A percentile compares a stretch with the other conserved stretches of the same genome.
These are phyloP conservation scores for Eristalis tenax DNA, from an alignment of 2,888 invertebrate species.

Conservation along the genomic window DNA sequence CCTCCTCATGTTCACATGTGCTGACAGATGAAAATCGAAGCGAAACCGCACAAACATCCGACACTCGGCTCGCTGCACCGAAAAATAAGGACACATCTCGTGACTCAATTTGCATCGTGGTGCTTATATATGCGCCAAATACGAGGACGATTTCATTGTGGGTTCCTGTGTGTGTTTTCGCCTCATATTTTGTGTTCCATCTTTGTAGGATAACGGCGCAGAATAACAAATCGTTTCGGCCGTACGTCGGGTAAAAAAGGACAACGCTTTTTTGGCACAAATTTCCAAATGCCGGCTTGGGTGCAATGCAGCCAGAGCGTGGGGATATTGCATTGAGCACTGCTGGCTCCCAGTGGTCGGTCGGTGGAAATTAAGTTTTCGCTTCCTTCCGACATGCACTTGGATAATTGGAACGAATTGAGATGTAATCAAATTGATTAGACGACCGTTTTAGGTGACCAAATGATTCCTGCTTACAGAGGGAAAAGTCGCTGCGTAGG, in stretches of 20 bases:
- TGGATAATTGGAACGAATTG: background rate
- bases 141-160: background rate
- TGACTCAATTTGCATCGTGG: background rate
- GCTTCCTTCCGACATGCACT: background rate
- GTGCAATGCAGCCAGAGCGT: background rate
- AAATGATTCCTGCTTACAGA: too few relatives aligned
- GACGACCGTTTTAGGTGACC: background rate
- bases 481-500: background rate
- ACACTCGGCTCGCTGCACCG: background rate
- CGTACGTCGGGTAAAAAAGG: background rate
- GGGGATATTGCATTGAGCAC: background rate
- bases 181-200: background rate
- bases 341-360: background rate
- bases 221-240: background rate
- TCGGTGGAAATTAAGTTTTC: background rate
- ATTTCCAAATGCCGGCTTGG: background rate
- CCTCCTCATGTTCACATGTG: background rate
- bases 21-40: background rate
- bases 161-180: background rate
- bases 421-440: slow-evolving; percentile 1
- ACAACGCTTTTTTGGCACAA: background rate
- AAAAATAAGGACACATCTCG: background rate
- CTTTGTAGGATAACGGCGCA: background rate
- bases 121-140: background rate
- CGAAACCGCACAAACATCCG: background rate